A percentile compares a stretch with the other conserved stretches of the same genome.
Evolutionary conservation across 2,113 vertebrate genomes (phyloP).

Genomic region (Bubalus kerabau): DNA sequence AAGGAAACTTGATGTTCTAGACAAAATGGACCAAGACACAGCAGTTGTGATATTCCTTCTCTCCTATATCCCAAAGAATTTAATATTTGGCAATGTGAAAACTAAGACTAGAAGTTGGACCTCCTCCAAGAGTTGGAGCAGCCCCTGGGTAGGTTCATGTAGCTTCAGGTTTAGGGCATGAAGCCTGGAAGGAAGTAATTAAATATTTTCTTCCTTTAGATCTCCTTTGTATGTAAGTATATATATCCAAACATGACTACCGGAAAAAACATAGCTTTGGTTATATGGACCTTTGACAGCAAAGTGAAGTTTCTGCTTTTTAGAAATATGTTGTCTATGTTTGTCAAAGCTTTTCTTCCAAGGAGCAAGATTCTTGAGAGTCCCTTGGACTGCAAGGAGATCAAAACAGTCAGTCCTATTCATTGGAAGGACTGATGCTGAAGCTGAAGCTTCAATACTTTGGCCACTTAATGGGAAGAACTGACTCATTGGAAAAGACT

Average conservation of each 20-base stretch:
- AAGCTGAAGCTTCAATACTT: background rate
- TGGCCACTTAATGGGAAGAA: background rate
- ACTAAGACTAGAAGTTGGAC: background rate
- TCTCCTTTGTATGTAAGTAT: background rate
- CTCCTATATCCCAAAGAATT: background rate
- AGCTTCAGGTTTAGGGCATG: background rate
- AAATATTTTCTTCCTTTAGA: background rate
- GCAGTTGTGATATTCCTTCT: background rate
- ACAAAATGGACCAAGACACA: background rate
- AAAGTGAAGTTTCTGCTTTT: background rate
- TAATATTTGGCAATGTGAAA: background rate
- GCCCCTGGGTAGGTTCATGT: background rate
- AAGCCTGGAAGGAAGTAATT: background rate
- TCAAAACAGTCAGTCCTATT: background rate
- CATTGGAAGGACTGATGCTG: background rate
- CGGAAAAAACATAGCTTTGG: rapidly evolving
- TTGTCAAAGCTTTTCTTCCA: background rate
- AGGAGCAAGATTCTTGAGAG: background rate
- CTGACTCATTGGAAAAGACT: background rate
- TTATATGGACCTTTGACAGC: background rate
- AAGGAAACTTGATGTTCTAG: background rate
- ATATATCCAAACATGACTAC: background rate
- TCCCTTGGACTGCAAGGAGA: background rate
- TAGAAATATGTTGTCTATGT: background rate
- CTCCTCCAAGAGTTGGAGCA: background rate